Evolutionary conservation across 2,113 vertebrate genomes (phyloP).

Genomic region (Myxocyprinus asiaticus): DNA sequence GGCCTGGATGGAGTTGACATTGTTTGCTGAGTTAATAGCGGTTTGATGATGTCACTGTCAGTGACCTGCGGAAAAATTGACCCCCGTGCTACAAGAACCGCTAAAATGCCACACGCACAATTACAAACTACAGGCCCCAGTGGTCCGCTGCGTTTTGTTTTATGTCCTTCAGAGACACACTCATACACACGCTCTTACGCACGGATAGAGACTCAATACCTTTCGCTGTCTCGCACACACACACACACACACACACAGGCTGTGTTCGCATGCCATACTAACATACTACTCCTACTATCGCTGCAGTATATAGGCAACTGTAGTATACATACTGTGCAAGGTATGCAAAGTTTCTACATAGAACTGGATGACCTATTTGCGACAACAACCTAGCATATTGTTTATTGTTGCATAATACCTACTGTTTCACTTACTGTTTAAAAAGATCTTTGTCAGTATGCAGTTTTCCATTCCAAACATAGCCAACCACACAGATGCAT

Average conservation of each 20-base stretch:
- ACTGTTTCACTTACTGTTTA: no score
- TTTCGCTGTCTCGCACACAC: slow-evolving; percentile 5
- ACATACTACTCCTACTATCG: no score
- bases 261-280: no score
- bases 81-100: slow-evolving; percentile 69
- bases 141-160: slow-evolving; percentile 57
- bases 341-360: no score
- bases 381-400: no score
- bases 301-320: no score
- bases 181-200: slow-evolving; percentile 18
- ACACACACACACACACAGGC: neutral
- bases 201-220: slow-evolving; percentile 22
- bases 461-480: no score
- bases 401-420: no score
- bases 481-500: neutral
- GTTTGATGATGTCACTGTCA: slow-evolving; percentile 82
- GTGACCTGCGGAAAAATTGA: slow-evolving; percentile 80
- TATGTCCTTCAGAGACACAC: slow-evolving; percentile 58
- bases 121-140: slow-evolving; percentile 65
- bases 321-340: no score
- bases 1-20: slow-evolving; percentile 56
- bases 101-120: slow-evolving; percentile 79
- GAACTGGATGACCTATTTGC: no score
- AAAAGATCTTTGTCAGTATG: no score
- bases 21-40: slow-evolving; percentile 78